Conservation (phyloP, 2,113 vertebrate species). For the Cygnus buccinator region DNA sequence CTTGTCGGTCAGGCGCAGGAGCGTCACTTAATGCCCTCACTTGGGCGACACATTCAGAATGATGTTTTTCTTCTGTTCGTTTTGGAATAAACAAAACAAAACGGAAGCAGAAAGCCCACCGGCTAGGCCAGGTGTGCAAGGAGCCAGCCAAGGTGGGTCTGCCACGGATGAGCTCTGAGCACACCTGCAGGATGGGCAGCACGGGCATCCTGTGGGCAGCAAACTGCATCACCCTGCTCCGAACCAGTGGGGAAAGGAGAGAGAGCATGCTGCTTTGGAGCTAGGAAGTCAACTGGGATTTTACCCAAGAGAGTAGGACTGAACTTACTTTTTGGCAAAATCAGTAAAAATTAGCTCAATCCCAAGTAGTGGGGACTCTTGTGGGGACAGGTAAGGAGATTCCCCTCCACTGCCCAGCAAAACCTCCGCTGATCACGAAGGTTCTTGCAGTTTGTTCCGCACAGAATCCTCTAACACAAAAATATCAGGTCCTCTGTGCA, state of each 20-base stretch:
- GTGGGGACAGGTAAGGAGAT: not conserved
- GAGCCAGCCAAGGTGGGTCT: not conserved
- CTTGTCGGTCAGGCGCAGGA: not conserved
- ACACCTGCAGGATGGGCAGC: not conserved
- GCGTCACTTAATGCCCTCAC: not conserved
- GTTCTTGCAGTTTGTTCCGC: not conserved
- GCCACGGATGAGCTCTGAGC: rapidly evolving
- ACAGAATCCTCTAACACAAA: not conserved
- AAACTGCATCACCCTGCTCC: not conserved
- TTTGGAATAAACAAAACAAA: not conserved
- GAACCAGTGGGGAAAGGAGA: rapidly evolving
- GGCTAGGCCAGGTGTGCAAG: too few relatives aligned
- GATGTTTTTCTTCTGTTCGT: not conserved
- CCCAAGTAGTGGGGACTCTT: too few relatives aligned
- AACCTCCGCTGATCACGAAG: rapidly evolving
- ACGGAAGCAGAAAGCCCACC: not conserved
- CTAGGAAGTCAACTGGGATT: not conserved
- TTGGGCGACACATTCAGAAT: not conserved
- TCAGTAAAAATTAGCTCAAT: not conserved
- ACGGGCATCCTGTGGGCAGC: rapidly evolving
- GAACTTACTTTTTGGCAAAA: not conserved
- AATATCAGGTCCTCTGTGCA: not conserved
- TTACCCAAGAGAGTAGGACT: not conserved
- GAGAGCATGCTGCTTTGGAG: rapidly evolving
- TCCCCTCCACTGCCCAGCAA: not conserved